Base-by-base conservation (phyloP, 2,888 invertebrate species). In the Leucophenga montana region DNA sequence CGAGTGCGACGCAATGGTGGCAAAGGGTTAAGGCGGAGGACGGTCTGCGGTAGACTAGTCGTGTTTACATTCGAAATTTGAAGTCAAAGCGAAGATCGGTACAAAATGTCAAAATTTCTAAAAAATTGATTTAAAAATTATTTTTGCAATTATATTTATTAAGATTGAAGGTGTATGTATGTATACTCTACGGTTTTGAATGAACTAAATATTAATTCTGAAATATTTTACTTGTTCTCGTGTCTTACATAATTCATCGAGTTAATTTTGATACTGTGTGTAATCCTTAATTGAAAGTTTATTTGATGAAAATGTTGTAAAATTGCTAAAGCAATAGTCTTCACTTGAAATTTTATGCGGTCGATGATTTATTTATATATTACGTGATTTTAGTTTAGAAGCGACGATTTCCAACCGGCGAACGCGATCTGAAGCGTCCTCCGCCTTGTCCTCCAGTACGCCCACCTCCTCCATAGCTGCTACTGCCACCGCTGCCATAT, bases 401-500 rank as follows among this genome's bases (percentile, higher is more conserved):
- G 54, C 87, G 82, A 72, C 84, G 84, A 74, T 80, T 80, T 70
- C 83, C 85, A 73, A 83, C 85, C 53, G 89, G 88, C 66, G 88
- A 88, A 69, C 88, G 85, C 69, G 87, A 89, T 70, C 88, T 79
- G 77, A 87, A 88, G 68, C 87, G 86, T 70, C 88, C 85, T 72
- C 86, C 83, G 69, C 86, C 82, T 76, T 84, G 85, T 69, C 90
- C 89, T 76, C 89, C 89, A 73, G 87, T 89, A 72, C 89, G 89
- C 73, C 90, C 90, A 67, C 82, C 80, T 82, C 90, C 90, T 66
- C 82, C 80, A 82, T 89, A 90, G 77, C 91, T 90, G 78, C 89
- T 89, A 82, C 89, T 90, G 77, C 91, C 90, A 78, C 89, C 89
- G 71, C 89, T 89, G 79, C 88, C 88, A 65, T 88, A 85, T 67